A percentile compares a stretch with the other conserved stretches of the same genome.
These are phyloP conservation scores for Eupithecia vulgata DNA, from an alignment of 2,888 invertebrate species.

Conservation along the genomic window DNA sequence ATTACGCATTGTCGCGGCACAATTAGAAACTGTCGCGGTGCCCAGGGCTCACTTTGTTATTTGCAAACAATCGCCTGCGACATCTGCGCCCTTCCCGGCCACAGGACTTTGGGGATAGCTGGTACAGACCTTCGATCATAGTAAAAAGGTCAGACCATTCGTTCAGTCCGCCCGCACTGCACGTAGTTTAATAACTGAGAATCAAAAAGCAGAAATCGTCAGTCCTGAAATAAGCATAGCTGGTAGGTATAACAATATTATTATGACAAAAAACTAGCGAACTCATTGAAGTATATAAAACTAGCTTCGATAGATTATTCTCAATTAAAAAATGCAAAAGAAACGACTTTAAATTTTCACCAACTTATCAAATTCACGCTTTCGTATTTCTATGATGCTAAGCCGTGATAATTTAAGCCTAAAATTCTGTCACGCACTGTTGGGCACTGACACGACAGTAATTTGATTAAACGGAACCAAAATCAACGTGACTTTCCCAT, in stretches of 20 bases:
- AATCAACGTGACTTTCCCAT: background rate
- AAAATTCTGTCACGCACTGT: background rate
- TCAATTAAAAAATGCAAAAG: background rate
- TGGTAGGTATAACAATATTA: too few relatives aligned
- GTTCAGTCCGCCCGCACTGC: background rate
- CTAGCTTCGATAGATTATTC: background rate
- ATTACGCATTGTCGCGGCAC: slow-evolving; percentile 81
- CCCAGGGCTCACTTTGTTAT: slow-evolving; percentile 76
- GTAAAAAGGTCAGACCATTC: background rate
- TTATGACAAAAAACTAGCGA: too few relatives aligned
- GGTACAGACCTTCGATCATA: background rate
- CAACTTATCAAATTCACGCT: background rate
- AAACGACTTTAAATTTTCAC: background rate
- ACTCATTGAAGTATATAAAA: background rate
- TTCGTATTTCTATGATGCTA: background rate
- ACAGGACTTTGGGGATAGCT: slow-evolving; percentile 13
- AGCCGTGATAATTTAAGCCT: background rate
- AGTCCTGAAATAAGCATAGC: background rate
- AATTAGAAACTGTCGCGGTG: slow-evolving; percentile 80
- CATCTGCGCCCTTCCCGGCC: slow-evolving; percentile 70
- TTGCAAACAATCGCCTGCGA: slow-evolving; percentile 76
- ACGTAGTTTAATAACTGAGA: background rate
- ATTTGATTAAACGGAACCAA: background rate
- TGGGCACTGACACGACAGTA: background rate
- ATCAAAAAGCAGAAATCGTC: background rate